These are phyloP conservation scores for Drosophila vallismaia DNA, from an alignment of 2,888 invertebrate species.

Conservation along the genomic window DNA sequence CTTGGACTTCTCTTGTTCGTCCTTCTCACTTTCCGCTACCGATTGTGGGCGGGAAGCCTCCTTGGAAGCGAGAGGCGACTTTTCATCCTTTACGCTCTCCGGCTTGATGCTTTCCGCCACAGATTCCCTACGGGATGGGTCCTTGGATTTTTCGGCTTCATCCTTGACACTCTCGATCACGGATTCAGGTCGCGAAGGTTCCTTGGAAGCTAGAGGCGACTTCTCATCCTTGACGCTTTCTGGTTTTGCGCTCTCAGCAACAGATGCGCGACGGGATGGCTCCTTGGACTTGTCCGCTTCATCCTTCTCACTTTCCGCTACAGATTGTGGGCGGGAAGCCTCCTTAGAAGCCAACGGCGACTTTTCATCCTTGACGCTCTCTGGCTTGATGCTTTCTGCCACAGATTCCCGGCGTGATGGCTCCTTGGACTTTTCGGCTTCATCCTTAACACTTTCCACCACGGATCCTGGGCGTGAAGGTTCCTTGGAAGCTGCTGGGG, in stretches of 20 bases:
- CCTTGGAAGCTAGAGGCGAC: slow-evolving; percentile 20
- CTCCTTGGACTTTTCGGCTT: slow-evolving; percentile 25
- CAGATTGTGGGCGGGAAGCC: slow-evolving; percentile 69
- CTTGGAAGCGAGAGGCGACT: slow-evolving; percentile 46
- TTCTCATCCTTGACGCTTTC: slow-evolving; percentile 13
- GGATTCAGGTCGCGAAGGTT: slow-evolving; percentile 22
- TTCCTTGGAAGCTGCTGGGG: slow-evolving; percentile 36
- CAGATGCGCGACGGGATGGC: slow-evolving; percentile 14
- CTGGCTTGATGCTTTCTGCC: slow-evolving; percentile 9
- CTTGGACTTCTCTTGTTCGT: slow-evolving; percentile 22
- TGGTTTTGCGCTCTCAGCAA: neutral
- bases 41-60: slow-evolving; percentile 40
- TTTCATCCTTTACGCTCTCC: slow-evolving; percentile 29
- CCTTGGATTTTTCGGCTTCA: slow-evolving; percentile 16
- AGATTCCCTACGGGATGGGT: slow-evolving; percentile 19
- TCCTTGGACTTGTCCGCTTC: neutral
- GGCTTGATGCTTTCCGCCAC: slow-evolving; percentile 39
- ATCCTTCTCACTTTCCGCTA: slow-evolving; percentile 18
- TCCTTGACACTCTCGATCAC: slow-evolving; percentile 17
- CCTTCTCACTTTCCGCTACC: slow-evolving; percentile 25
- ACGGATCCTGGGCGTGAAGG: slow-evolving; percentile 45
- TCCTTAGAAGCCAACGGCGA: slow-evolving; percentile 51
- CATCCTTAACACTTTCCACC: slow-evolving; percentile 15
- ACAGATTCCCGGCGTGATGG: slow-evolving; percentile 32
- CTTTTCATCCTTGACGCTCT: neutral